A percentile compares a stretch with the other conserved stretches of the same genome.
Conservation (phyloP, 1,140 invertebrate genomes). For the Plectrocnemia conspersa region DNA sequence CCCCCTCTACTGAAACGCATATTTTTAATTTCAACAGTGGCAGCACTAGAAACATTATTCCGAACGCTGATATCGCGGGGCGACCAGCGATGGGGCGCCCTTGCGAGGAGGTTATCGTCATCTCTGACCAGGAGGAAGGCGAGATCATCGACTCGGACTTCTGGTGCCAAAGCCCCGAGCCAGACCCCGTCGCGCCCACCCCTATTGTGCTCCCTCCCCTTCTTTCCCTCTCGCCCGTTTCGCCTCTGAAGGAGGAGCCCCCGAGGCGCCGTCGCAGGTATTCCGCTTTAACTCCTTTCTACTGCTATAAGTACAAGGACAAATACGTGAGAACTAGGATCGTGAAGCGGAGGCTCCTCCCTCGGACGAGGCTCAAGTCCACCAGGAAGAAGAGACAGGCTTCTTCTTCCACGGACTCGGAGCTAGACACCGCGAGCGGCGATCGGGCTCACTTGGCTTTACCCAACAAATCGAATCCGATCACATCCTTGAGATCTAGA, state of each 20-base stretch:
- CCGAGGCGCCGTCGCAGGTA: too few relatives aligned
- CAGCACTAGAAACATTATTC: too few relatives aligned
- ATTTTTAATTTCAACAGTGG: too few relatives aligned
- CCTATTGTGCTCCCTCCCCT: too few relatives aligned
- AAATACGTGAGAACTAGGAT: too few relatives aligned
- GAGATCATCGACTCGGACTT: conserved; percentile 8
- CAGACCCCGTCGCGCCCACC: neutral
- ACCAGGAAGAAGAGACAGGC: neutral
- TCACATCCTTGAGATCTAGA: conserved; percentile 5
- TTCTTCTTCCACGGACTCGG: neutral
- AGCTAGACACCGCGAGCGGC: neutral
- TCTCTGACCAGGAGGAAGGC: conserved; percentile 15
- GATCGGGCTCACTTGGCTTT: neutral
- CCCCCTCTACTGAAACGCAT: too few relatives aligned
- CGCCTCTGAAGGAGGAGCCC: too few relatives aligned
- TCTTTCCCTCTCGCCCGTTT: too few relatives aligned
- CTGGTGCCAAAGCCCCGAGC: neutral
- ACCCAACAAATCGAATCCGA: conserved; percentile 5
- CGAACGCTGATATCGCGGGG: neutral
- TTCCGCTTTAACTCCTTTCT: too few relatives aligned
- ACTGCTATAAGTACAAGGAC: too few relatives aligned
- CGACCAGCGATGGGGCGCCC: neutral
- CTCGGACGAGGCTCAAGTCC: neutral
- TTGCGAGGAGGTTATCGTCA: conserved; percentile 12
- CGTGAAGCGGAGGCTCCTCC: neutral